Percentiles rank a stretch among this genome's conserved stretches.
Evolutionary conservation across 1,140 invertebrate genomes (phyloP).

Genomic region (Oncopodura yosiiana): DNA sequence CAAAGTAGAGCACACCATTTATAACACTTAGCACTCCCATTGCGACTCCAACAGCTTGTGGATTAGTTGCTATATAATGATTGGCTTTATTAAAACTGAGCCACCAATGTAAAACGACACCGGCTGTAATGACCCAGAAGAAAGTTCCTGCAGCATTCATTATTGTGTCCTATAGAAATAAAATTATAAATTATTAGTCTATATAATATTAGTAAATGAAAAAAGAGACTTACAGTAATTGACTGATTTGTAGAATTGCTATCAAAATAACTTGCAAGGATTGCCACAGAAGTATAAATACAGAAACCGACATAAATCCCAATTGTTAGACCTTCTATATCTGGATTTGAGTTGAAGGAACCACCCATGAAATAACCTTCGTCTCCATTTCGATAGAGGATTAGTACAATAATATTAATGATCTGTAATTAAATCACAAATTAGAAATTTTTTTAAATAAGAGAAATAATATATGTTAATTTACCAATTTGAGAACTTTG

Average conservation of each 20-base stretch:
- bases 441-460: neutral
- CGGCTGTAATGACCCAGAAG: slow-evolving; percentile 68
- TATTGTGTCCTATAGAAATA: slow-evolving; percentile 56
- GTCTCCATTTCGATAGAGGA: slow-evolving; percentile 67
- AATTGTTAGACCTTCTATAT: slow-evolving; percentile 70
- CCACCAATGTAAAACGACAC: slow-evolving; percentile 76
- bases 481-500: no score
- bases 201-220: neutral
- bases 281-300: slow-evolving; percentile 60
- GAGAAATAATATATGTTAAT: neutral
- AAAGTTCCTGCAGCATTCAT: slow-evolving; percentile 75
- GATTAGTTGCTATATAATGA: slow-evolving; percentile 7
- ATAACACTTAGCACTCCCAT: slow-evolving; percentile 56
- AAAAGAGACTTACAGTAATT: neutral
- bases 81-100: slow-evolving; percentile 28
- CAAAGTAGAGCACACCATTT: slow-evolving; percentile 61
- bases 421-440: slow-evolving; percentile 49
- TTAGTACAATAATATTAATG: slow-evolving; percentile 63
- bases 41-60: neutral
- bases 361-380: slow-evolving; percentile 59
- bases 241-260: slow-evolving; percentile 45
- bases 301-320: slow-evolving; percentile 73
- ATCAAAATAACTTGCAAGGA: slow-evolving; percentile 56
- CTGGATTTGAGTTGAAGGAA: slow-evolving; percentile 68
- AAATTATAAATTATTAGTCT: neutral